A percentile compares a stretch with the other conserved stretches of the same genome.
phyloP scores from a whole-genome alignment of 2,113 vertebrate genomes.

The Notechis scutatus region DNA sequence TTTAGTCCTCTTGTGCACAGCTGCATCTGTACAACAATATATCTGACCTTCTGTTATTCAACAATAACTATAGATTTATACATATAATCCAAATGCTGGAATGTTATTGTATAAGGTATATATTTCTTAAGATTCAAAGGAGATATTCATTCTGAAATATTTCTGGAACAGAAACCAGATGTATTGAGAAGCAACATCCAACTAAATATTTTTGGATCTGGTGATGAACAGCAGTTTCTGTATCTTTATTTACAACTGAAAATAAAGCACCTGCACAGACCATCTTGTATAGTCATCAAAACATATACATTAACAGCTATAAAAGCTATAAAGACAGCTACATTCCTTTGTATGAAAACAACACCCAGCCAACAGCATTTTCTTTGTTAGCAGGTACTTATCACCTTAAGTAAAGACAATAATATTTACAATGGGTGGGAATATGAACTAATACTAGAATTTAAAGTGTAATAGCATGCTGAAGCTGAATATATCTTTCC shows the following conservation, averaged over 20 bases:
- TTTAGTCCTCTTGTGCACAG: not conserved
- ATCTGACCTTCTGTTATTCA: not conserved
- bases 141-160: not conserved
- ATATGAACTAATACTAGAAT: conserved; percentile 27
- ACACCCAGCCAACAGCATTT: conserved; percentile 26
- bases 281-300: conserved; percentile 26
- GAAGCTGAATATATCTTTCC: conserved; percentile 17
- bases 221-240: not conserved
- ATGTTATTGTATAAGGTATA: not conserved
- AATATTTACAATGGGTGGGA: conserved; percentile 51
- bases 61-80: not conserved
- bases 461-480: conserved; percentile 5
- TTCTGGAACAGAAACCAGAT: not conserved
- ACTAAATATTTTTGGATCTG: not conserved
- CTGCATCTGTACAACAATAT: not conserved
- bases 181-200: not conserved
- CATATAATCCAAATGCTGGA: not conserved
- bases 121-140: not conserved
- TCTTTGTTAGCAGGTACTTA: conserved; percentile 44
- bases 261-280: not conserved
- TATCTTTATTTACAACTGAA: not conserved
- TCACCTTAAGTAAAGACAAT: conserved; percentile 32
- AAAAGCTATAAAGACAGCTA: not conserved
- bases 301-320: conserved; percentile 1
- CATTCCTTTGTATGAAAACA: conserved; percentile 44